A percentile compares a stretch with the other conserved stretches of the same genome.
Evolutionary conservation across 2,888 invertebrate species (phyloP).

Genomic region (Eristalinus aeneus): DNA sequence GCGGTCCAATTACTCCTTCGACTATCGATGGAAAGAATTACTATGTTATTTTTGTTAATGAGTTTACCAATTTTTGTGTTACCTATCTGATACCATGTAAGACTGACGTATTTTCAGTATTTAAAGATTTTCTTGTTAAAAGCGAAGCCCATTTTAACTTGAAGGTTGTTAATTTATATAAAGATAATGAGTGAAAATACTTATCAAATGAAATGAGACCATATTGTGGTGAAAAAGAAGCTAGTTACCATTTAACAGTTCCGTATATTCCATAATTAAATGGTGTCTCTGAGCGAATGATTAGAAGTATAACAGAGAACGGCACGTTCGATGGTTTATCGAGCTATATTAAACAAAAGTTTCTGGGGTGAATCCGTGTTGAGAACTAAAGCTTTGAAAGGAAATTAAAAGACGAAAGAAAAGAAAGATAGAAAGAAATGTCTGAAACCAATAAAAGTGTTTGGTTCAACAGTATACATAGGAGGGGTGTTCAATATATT

Average conservation of each 20-base stretch:
- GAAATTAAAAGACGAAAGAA: no score
- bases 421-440: no score
- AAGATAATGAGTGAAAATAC: slow-evolving; percentile 76
- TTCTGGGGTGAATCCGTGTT: slow-evolving; percentile 78
- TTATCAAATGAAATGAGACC: slow-evolving; percentile 75
- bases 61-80: slow-evolving; percentile 76
- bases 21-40: slow-evolving; percentile 75
- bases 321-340: slow-evolving; percentile 75
- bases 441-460: no score
- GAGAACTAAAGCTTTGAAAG: no score
- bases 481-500: no score
- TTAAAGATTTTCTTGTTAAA: slow-evolving; percentile 70
- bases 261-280: slow-evolving; percentile 78
- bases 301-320: slow-evolving; percentile 77
- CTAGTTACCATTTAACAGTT: slow-evolving; percentile 77
- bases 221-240: slow-evolving; percentile 75
- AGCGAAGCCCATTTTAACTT: slow-evolving; percentile 68
- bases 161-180: slow-evolving; percentile 74
- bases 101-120: slow-evolving; percentile 73
- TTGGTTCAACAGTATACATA: no score
- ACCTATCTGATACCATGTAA: slow-evolving; percentile 74
- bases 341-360: slow-evolving; percentile 74
- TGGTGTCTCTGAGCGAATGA: slow-evolving; percentile 77
- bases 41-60: slow-evolving; percentile 76
- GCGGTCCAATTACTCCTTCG: slow-evolving; percentile 75